Base-by-base conservation (phyloP, 2,797 vertebrate genomes). In the Anas flavirostris region DNA sequence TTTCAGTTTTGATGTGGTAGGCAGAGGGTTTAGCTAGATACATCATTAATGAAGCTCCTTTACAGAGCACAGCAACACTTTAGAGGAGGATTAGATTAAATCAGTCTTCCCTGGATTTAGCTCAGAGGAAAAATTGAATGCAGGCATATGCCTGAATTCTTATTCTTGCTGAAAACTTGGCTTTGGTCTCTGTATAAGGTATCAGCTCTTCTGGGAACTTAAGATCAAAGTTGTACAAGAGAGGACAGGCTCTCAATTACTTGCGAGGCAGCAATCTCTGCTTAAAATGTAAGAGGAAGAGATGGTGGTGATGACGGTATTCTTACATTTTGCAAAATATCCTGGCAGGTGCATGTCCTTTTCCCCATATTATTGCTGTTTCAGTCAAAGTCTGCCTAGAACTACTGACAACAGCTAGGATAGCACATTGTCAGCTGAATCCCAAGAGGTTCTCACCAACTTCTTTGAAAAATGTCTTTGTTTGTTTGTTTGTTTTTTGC, bases 1-100 rank as follows among this genome's bases (percentile, higher is more conserved):
- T 69, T 67, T 83, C 77, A 35, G 43, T 90, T 90, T 75, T 84
- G 70, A 70, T 94, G 80, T 76, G 80, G 70, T 88, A 86, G 76
- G 86, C 91, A 79, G 23, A 35, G 50, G 83, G 22, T 43, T 82
- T 44, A 46, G 41, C 90, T 80, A 91, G 93, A 76, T 69, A 33
- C 37, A 55, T 79, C 82, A 63, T 50, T 91, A 76, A 73, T 48
- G 64, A 43, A 91, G 21, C 43, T 79, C 33, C 56, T 13, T 78
- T 56, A 56, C 33, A 21, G 70, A 84, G 31, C 21, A 26, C 2
- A 2, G 55, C 31, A 94, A 17, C 46, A 63, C 44, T 50, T 81
- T 35, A 21, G 39, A 16, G 18, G 44, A n/a, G n/a, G 33, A 9
- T 76, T 90, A 60, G n/a, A 39, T 70, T 93, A 62, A 69, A 2